Evolutionary conservation across 2,888 invertebrate species (phyloP), one percentile per base, ranked within the genome.

Genomic region (Tinea trinotella): DNA sequence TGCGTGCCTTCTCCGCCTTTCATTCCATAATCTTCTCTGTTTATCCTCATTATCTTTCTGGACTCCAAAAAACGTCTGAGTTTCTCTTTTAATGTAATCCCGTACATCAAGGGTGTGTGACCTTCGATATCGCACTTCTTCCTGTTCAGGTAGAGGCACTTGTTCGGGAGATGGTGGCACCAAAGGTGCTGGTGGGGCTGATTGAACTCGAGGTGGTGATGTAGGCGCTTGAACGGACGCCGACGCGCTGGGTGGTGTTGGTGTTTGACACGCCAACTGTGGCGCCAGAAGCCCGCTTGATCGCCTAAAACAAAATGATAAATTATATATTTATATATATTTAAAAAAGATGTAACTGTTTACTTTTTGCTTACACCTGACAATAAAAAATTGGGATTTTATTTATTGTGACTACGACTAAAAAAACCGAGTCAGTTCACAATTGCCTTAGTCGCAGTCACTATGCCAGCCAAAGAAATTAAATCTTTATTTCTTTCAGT

Each of bases 51-150:
- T 90, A 63, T 92, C 91, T 66, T 92, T 92, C 67, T 93, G 92
- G 56, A 96, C 91, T 15, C 95, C 95, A 73, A 96, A 95, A 80
- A 95, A 95, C 62, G 91, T 92, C 55, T 93, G 93, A 56, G 94
- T 93, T 72, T 94, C 93, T 61, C 90, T 88, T 70, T 90, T 93
- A 67, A 95, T 90, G 74, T 91, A 93, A 68, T 91, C 82, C 59
- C 84, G 70, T 50, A 85, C 83, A n/a, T 76, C 82, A 7, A 80
- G 72, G 0, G 83, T 82, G 60, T 83, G 80, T 2, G 65, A 76
- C 54, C 81, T 65, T 54, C 84, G 75, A 61, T 84, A 81, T 76
- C 83, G 72, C 59, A 84, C 82, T 52, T 78, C 82, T 59, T 80
- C 79, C 69, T 78, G 78, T 56, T 68, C 72, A 24, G 78, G 76